These are phyloP conservation scores for Apodemia duryi DNA, from an alignment of 2,888 invertebrate species.

Conservation along the genomic window DNA sequence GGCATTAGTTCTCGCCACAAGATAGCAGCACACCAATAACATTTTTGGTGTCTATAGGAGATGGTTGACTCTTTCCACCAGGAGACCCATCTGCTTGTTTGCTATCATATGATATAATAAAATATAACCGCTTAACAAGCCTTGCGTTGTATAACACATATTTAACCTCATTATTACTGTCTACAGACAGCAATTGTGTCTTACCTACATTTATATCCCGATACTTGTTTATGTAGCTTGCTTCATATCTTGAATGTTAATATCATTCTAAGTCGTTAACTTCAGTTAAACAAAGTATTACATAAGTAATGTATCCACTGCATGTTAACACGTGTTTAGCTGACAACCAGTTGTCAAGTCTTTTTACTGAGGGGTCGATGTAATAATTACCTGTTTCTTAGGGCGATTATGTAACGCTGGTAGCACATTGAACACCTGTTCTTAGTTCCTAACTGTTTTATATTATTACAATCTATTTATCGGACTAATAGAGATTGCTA, in stretches of 20 bases:
- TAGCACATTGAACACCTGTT: conserved; percentile 5
- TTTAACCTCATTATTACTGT: too few relatives aligned
- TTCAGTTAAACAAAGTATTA: neutral
- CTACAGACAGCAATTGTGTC: too few relatives aligned
- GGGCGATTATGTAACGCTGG: conserved; percentile 2
- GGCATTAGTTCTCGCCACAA: too few relatives aligned
- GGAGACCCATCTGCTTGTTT: too few relatives aligned
- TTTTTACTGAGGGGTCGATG: conserved; percentile 9
- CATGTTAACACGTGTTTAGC: conserved; percentile 8
- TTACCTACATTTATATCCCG: too few relatives aligned
- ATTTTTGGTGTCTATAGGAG: too few relatives aligned
- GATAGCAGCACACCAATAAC: too few relatives aligned
- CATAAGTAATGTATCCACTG: conserved; percentile 6
- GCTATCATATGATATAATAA: too few relatives aligned
- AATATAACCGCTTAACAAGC: too few relatives aligned
- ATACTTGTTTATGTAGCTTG: too few relatives aligned
- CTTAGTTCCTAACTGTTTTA: neutral
- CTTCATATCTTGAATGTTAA: neutral
- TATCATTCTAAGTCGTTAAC: neutral
- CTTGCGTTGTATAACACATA: too few relatives aligned
- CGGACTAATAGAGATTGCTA: neutral
- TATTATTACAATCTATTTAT: neutral
- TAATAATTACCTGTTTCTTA: conserved; percentile 7
- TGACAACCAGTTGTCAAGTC: conserved; percentile 10
- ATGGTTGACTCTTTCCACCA: too few relatives aligned